phyloP scores from a whole-genome alignment of 2,797 vertebrate species.

The Thalassophryne amazonica region DNA sequence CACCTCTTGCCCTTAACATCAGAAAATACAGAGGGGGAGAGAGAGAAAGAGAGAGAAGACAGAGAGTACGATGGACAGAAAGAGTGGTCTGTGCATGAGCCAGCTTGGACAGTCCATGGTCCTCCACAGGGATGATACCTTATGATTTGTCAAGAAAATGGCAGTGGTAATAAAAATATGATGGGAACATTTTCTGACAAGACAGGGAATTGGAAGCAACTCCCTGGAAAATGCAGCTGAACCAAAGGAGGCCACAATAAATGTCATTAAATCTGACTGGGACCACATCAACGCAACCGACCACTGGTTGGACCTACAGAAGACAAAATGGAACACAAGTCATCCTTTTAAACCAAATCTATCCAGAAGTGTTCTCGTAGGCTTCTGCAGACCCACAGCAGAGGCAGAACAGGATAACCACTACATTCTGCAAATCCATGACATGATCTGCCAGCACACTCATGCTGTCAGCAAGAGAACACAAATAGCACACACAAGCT shows the following conservation, averaged over 20 bases:
- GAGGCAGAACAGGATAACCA: conserved; percentile 56
- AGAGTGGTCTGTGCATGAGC: conserved; percentile 9
- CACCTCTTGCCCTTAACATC: conserved; percentile 36
- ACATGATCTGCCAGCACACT: conserved; percentile 46
- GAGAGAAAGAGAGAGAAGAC: conserved; percentile 1
- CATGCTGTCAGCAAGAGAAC: conserved; percentile 30
- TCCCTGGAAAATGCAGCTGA: conserved; percentile 31
- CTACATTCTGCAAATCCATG: conserved; percentile 44
- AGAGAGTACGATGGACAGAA: conserved; percentile 8
- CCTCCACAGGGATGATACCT: conserved; percentile 36
- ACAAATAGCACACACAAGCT: conserved; percentile 35
- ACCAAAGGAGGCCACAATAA: conserved; percentile 47
- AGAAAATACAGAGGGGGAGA: conserved; percentile 11
- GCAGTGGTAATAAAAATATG: conserved; percentile 68
- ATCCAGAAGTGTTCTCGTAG: conserved; percentile 52
- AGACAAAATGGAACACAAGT: conserved; percentile 55
- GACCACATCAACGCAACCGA: conserved; percentile 61
- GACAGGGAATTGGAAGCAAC: conserved; percentile 58
- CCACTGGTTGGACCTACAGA: conserved; percentile 42
- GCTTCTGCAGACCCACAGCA: conserved; percentile 56
- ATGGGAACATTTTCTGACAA: conserved; percentile 47
- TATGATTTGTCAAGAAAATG: conserved; percentile 58
- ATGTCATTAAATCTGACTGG: conserved; percentile 51
- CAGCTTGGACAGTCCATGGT: conserved; percentile 35
- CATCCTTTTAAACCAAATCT: conserved; percentile 45